Base-by-base conservation (phyloP, 2,113 vertebrate genomes). In the Mystacornis crossleyi region DNA sequence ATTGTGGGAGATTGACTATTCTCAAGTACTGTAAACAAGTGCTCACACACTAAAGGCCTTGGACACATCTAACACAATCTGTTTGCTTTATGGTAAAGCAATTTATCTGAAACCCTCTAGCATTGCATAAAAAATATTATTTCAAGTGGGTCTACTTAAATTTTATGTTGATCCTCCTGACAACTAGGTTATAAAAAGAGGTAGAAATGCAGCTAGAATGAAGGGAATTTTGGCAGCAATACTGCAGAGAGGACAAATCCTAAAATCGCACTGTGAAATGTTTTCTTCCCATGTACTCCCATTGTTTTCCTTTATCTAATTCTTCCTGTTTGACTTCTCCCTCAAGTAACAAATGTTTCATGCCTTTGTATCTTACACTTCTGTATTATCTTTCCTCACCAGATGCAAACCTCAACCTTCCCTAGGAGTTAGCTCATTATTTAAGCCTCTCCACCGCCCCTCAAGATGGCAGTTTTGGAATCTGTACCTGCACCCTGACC, bases 1-100 rank as follows among this genome's bases (percentile, higher is more conserved):
- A 70, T 14, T 84, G 72, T 81, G 83, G 60, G 54, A 90, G 86
- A 81, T 20, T 74, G 10, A 61, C 75, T 90, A 6, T 60, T 91
- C 53, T 90, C 58, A 89, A 90, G 55, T 66, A 66, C 79, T 7
- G n/a, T 71, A 90, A 95, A 84, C 80, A 96, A 81, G 51, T 53
- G 17, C 43, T 89, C 9, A 5, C 57, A 69, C 48, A 34, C 21
- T 20, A 25, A 87, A 51, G 42, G 79, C 58, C 74, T 58, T 70
- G 62, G 81, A 91, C 65, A 85, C 81, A 75, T 66, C 60, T 45
- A 90, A 83, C 47, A 93, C 54, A 85, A 77, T 57, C 81, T 50
- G 38, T 33, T 82, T 86, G 60, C 15, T 73, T 92, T 82, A 65
- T 34, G 29, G 50, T 33, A 66, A 57, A 86, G 42, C 28, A 57